Percentiles rank a stretch among this genome's conserved stretches.
Conservation (phyloP, 2,113 vertebrate species). For the Varanus salvator region DNA sequence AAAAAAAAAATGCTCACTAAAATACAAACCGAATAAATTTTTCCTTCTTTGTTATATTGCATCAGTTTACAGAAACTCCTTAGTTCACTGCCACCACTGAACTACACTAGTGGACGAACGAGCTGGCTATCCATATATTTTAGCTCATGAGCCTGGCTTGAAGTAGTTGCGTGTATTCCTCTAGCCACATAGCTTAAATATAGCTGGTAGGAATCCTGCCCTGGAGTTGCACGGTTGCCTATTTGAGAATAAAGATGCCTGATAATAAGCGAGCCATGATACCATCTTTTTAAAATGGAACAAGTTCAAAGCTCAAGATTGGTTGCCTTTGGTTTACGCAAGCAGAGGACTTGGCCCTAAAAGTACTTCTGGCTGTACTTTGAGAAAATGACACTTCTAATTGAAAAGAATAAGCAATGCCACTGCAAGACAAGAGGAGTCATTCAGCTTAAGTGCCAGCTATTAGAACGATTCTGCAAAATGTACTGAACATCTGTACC, state of each 20-base stretch:
- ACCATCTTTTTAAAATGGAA: neutral
- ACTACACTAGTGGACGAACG: neutral
- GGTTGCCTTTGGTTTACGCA: conserved; percentile 57
- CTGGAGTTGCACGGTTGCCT: neutral
- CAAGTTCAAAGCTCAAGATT: conserved; percentile 45
- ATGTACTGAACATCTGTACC: conserved; percentile 70
- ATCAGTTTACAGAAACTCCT: neutral
- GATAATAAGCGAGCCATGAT: conserved; percentile 9
- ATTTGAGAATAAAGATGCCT: neutral
- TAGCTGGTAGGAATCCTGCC: neutral
- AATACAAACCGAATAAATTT: no score
- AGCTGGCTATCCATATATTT: neutral
- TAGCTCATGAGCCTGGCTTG: neutral
- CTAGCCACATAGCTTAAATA: neutral
- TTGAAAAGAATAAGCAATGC: conserved; percentile 71
- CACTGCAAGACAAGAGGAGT: conserved; percentile 61
- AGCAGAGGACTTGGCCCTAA: conserved; percentile 52
- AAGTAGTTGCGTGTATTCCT: neutral
- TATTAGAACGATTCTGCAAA: conserved; percentile 64
- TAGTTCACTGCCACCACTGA: neutral
- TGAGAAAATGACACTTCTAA: conserved; percentile 68
- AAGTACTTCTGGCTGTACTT: conserved; percentile 60
- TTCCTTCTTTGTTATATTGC: neutral
- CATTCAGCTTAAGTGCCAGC: conserved; percentile 71
- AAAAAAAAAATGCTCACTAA: no score